These are phyloP conservation scores for Nomia melanderi DNA, from an alignment of 1,140 invertebrate species.

Conservation along the genomic window DNA sequence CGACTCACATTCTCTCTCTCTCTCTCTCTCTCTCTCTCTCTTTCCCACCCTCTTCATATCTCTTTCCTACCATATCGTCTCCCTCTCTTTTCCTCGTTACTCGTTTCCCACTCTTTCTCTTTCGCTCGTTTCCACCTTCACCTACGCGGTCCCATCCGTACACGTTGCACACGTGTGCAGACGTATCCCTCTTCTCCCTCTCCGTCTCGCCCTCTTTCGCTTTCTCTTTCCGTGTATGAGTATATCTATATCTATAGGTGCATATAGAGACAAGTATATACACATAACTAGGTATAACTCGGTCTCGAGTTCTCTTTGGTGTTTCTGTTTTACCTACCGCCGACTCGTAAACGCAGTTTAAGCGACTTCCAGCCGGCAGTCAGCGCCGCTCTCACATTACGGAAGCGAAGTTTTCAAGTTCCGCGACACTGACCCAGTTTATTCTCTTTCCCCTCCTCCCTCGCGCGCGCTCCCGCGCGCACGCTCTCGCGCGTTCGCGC, in stretches of 20 bases:
- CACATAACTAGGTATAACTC: slow-evolving; percentile 63
- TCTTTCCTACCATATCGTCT: background rate
- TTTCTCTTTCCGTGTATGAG: background rate
- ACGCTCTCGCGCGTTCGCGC: too few species aligned
- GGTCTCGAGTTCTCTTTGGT: slow-evolving; percentile 60
- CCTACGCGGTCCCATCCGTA: background rate
- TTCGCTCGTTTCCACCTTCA: slow-evolving; percentile 6
- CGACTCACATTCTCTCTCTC: slow-evolving; percentile 15
- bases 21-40: too few species aligned
- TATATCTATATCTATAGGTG: background rate
- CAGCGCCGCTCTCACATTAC: slow-evolving; percentile 77
- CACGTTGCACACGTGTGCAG: too few species aligned
- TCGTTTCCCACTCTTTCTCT: slow-evolving; percentile 32
- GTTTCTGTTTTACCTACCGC: slow-evolving; percentile 72
- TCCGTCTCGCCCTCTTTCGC: too few species aligned
- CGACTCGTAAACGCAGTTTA: slow-evolving; percentile 73
- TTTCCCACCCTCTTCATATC: too few species aligned
- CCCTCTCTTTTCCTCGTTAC: slow-evolving; percentile 2
- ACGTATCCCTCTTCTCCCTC: too few species aligned
- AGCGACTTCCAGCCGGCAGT: slow-evolving; percentile 70
- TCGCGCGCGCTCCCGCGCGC: too few species aligned
- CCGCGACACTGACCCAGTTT: slow-evolving; percentile 81
- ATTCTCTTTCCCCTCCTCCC: slow-evolving; percentile 56
- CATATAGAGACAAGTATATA: slow-evolving; percentile 2
- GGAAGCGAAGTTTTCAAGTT: slow-evolving; percentile 81